Evolutionary conservation across 2,113 vertebrate genomes (phyloP).

Genomic region (Hemicordylus capensis): DNA sequence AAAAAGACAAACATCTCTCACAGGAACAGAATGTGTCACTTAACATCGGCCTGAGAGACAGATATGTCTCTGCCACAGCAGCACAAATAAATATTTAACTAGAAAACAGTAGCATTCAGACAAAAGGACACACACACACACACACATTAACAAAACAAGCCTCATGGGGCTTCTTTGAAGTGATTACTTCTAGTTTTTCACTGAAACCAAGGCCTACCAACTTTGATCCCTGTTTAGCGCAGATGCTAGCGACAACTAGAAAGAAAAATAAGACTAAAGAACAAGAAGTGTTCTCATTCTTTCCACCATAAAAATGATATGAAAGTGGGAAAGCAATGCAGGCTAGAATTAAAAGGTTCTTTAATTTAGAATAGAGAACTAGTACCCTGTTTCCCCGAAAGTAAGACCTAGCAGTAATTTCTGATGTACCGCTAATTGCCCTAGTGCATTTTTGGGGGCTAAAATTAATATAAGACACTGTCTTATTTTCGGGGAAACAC

Average conservation of each 20-base stretch:
- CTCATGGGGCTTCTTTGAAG: not conserved
- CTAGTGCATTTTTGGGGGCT: no score
- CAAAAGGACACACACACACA: no score
- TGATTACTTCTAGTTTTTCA: slow-evolving; percentile 8
- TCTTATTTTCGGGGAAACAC: no score
- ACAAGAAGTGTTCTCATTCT: not conserved
- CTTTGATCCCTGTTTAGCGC: not conserved
- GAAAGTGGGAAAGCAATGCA: not conserved
- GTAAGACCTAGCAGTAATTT: not conserved
- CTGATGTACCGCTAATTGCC: no score
- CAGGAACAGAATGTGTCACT: slow-evolving; percentile 30
- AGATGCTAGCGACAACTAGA: not conserved
- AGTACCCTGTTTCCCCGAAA: not conserved
- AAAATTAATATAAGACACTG: no score
- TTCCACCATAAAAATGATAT: not conserved
- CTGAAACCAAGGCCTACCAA: not conserved
- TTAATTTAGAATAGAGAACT: not conserved
- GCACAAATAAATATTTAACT: slow-evolving; percentile 1
- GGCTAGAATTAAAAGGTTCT: not conserved
- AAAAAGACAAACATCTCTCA: slow-evolving; percentile 10
- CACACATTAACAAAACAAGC: not conserved
- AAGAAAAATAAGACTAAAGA: not conserved
- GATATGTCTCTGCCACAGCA: slow-evolving; percentile 7
- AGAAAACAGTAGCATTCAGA: not conserved
- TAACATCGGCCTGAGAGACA: slow-evolving; percentile 6